phyloP scores from a whole-genome alignment of 2,888 invertebrate species.

The Torymus auratus region DNA sequence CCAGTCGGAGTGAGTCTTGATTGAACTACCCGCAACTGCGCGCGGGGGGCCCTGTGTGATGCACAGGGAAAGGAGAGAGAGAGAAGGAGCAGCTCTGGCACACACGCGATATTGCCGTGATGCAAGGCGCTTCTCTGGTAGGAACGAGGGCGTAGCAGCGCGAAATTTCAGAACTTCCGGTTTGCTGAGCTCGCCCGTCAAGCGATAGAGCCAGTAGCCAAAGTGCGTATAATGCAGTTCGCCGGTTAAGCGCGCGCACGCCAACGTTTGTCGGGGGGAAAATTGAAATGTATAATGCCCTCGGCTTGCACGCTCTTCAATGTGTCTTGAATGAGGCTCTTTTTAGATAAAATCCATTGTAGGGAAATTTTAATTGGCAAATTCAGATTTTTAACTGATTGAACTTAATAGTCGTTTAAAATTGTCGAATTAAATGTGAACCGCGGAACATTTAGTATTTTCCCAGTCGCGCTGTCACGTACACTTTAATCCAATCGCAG shows the following conservation, averaged over 20 bases:
- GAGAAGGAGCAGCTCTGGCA: not conserved
- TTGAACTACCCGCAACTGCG: slow-evolving; percentile 7
- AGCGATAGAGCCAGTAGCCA: slow-evolving; percentile 5
- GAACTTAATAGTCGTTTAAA: no score
- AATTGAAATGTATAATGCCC: slow-evolving; percentile 13
- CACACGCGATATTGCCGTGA: no score
- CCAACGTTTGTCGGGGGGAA: not conserved
- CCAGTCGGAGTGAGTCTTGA: slow-evolving; percentile 20
- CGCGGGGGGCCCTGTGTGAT: not conserved
- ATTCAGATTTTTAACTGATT: no score
- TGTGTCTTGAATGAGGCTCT: not conserved
- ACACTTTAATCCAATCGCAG: no score
- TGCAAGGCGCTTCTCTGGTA: not conserved
- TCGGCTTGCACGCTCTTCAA: slow-evolving; percentile 7
- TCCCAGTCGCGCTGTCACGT: no score
- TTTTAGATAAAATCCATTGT: no score
- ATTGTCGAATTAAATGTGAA: no score
- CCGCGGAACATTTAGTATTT: no score
- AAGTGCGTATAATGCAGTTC: slow-evolving; percentile 27
- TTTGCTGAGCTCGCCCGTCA: slow-evolving; percentile 6
- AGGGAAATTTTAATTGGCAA: no score
- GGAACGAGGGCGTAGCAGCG: not conserved
- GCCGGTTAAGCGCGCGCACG: not conserved
- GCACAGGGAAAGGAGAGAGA: not conserved
- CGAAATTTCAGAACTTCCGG: slow-evolving; percentile 46